phyloP scores from a whole-genome alignment of 2,797 vertebrate genomes.

The Darevskia nairensis region DNA sequence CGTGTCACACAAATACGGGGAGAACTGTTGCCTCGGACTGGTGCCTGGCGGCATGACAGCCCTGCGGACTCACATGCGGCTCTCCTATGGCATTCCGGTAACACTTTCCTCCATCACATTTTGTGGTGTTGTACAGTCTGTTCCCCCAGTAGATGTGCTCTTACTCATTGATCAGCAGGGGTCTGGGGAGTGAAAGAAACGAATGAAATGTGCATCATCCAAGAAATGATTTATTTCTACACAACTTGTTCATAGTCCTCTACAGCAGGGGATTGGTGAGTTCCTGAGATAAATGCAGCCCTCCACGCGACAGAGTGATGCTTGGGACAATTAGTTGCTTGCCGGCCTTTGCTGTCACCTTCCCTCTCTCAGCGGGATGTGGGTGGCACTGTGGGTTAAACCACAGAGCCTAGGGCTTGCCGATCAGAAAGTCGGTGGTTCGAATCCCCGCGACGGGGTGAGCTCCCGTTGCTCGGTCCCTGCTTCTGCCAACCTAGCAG shows the following conservation, averaged over 20 bases:
- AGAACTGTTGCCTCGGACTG: constrained; percentile 79
- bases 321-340: neutral
- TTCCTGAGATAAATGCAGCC: too few relatives aligned
- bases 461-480: too few relatives aligned
- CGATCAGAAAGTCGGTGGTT: too few relatives aligned
- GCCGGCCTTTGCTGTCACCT: neutral
- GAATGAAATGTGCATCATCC: neutral
- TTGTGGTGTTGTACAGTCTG: neutral
- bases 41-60: constrained; percentile 83
- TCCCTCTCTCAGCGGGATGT: too few relatives aligned
- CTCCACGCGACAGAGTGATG: neutral
- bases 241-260: neutral
- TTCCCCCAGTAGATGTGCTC: neutral
- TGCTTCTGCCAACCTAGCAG: too few relatives aligned
- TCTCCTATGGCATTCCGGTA: constrained; percentile 87
- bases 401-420: too few relatives aligned
- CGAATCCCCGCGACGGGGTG: too few relatives aligned
- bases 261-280: neutral
- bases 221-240: neutral
- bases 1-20: constrained; percentile 83
- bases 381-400: too few relatives aligned
- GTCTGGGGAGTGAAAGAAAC: neutral
- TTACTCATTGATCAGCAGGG: neutral
- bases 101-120: neutral
- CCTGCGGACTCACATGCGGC: constrained; percentile 87